A percentile compares a stretch with the other conserved stretches of the same genome.
These are phyloP conservation scores for Kryptopterus vitreolus DNA, from an alignment of 2,797 vertebrate species.

Conservation along the genomic window DNA sequence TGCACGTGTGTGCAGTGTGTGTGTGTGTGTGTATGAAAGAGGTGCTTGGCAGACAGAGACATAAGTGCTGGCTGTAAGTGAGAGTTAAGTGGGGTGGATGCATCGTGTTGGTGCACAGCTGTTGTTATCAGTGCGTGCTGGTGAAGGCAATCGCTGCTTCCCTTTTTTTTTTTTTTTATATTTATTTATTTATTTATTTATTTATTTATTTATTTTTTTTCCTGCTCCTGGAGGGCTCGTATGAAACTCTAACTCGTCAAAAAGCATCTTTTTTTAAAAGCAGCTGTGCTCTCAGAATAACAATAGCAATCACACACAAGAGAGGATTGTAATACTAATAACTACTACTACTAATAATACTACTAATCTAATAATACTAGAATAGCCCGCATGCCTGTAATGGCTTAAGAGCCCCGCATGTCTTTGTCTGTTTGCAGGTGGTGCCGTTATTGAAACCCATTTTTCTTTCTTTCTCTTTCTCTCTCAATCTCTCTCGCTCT, in stretches of 20 bases:
- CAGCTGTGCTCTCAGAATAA: slow-evolving; percentile 17
- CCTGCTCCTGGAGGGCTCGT: slow-evolving; percentile 21
- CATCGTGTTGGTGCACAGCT: slow-evolving; percentile 28
- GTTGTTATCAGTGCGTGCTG: slow-evolving; percentile 34
- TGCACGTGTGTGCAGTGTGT: slow-evolving; percentile 20
- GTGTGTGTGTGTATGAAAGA: slow-evolving; percentile 11
- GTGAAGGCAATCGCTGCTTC: slow-evolving; percentile 37
- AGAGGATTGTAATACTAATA: no score
- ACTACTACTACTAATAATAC: not conserved
- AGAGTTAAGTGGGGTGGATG: slow-evolving; percentile 45
- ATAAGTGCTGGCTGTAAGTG: slow-evolving; percentile 38
- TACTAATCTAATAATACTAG: no score
- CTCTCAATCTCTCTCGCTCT: not conserved
- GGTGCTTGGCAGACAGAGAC: slow-evolving; percentile 20
- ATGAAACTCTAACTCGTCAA: slow-evolving; percentile 29
- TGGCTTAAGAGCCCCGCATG: not conserved
- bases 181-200: no score
- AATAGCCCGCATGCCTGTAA: no score
- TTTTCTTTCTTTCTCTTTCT: not conserved
- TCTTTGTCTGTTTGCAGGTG: slow-evolving; percentile 40
- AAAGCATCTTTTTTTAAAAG: slow-evolving; percentile 18
- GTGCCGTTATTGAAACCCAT: not conserved
- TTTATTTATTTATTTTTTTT: no score
- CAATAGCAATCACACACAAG: not conserved
- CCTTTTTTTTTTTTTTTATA: not conserved